These are phyloP conservation scores for Gyrodactylus salaris DNA, from an alignment of 1,140 invertebrate genomes.

Conservation along the genomic window DNA sequence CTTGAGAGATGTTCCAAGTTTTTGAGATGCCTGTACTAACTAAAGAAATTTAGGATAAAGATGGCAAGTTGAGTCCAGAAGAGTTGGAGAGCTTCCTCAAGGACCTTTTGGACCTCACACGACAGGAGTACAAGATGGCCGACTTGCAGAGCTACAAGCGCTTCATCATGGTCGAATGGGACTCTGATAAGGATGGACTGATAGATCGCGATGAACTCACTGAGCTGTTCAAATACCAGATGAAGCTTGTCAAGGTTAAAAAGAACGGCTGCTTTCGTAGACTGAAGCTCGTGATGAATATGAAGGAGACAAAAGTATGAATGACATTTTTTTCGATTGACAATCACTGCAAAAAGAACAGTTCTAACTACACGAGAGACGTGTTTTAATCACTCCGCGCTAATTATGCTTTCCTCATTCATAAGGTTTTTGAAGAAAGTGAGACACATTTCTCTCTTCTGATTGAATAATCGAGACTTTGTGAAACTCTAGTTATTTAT, in stretches of 20 bases:
- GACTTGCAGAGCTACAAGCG: slow-evolving; percentile 54
- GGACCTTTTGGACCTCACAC: slow-evolving; percentile 48
- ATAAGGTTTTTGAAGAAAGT: too few relatives aligned
- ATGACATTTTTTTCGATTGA: too few relatives aligned
- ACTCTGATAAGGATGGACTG: slow-evolving; percentile 39
- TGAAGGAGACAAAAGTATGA: neutral
- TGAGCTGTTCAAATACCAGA: slow-evolving; percentile 37
- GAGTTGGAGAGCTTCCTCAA: slow-evolving; percentile 59
- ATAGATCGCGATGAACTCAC: slow-evolving; percentile 61
- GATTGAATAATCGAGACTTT: too few relatives aligned
- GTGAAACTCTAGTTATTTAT: too few relatives aligned
- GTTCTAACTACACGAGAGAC: too few relatives aligned
- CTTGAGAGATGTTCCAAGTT: too few relatives aligned
- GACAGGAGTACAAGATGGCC: slow-evolving; percentile 51
- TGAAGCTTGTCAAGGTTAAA: slow-evolving; percentile 6
- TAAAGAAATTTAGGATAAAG: too few relatives aligned
- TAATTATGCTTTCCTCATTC: too few relatives aligned
- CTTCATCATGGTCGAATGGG: slow-evolving; percentile 49
- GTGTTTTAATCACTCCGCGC: too few relatives aligned
- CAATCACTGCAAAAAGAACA: too few relatives aligned
- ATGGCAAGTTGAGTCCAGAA: slow-evolving; percentile 64
- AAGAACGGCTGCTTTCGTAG: neutral
- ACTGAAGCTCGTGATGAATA: neutral
- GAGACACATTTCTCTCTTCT: too few relatives aligned
- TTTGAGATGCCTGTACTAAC: too few relatives aligned